Conservation (phyloP, 2,888 invertebrate species). For the Callimorpha dominula region DNA sequence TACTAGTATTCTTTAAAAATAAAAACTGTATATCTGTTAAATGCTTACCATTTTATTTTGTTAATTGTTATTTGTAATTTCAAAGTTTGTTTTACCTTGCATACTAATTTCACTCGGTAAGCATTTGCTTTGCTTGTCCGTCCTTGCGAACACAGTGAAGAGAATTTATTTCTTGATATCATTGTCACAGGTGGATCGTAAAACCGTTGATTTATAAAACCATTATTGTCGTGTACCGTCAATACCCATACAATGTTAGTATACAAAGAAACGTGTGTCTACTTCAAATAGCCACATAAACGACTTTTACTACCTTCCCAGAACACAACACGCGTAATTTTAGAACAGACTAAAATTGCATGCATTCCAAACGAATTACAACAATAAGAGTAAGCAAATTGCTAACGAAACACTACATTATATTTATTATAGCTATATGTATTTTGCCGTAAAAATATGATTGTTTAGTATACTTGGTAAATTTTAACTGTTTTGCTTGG, state of each 20-base stretch:
- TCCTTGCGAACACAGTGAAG: neutral
- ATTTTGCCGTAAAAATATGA: too few species aligned
- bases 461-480: too few species aligned
- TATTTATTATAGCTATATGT: too few species aligned
- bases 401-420: neutral
- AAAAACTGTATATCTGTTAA: too few species aligned
- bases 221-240: slow-evolving; percentile 2
- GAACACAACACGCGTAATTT: slow-evolving; percentile 1
- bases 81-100: too few species aligned
- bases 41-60: too few species aligned
- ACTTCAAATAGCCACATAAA: slow-evolving; percentile 12
- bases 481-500: too few species aligned
- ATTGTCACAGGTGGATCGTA: neutral
- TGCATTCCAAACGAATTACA: slow-evolving; percentile 10
- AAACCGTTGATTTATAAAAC: slow-evolving; percentile 7
- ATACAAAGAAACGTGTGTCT: slow-evolving; percentile 1
- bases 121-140: too few species aligned
- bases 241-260: slow-evolving; percentile 8
- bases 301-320: neutral
- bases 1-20: too few species aligned
- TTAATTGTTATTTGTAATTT: too few species aligned
- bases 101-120: neutral
- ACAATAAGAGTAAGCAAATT: neutral
- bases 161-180: neutral
- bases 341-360: neutral